phyloP scores from a whole-genome alignment of 2,888 invertebrate genomes.

The Drosophila paranaensis region DNA sequence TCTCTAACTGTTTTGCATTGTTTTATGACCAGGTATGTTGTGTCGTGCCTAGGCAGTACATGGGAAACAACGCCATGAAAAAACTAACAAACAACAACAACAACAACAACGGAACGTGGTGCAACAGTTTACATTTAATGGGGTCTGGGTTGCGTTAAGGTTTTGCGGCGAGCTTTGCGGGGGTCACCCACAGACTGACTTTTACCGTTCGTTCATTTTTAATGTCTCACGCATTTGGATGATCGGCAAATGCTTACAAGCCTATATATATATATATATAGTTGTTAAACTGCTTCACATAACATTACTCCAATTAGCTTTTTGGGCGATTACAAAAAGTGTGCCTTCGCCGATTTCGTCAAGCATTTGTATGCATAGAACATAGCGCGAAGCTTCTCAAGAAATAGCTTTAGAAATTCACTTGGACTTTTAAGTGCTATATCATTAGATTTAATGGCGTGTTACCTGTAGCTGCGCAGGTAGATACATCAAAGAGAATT shows the following conservation, averaged over 20 bases:
- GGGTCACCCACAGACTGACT: constrained; percentile 46
- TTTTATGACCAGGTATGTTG: constrained; percentile 71
- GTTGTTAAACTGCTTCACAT: constrained; percentile 56
- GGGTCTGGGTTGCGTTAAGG: constrained; percentile 44
- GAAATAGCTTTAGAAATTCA: neutral
- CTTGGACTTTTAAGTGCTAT: neutral
- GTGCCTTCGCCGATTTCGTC: constrained; percentile 5
- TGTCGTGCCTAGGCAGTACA: constrained; percentile 62
- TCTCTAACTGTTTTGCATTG: constrained; percentile 81
- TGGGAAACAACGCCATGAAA: constrained; percentile 66
- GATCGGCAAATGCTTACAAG: constrained; percentile 16
- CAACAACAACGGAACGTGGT: constrained; percentile 43
- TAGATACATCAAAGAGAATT: neutral
- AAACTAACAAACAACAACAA: constrained; percentile 34
- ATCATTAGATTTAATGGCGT: constrained; percentile 5
- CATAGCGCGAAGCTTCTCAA: neutral
- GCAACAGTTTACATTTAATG: constrained; percentile 80
- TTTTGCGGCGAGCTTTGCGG: constrained; percentile 35
- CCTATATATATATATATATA: constrained; percentile 18
- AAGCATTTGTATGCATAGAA: constrained; percentile 1
- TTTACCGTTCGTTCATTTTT: constrained; percentile 59
- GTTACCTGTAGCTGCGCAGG: neutral
- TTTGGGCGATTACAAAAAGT: constrained; percentile 47
- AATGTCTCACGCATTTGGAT: constrained; percentile 49
- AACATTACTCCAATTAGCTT: constrained; percentile 59